phyloP scores from a whole-genome alignment of 2,888 invertebrate species.

The Stegophylla sp. region DNA sequence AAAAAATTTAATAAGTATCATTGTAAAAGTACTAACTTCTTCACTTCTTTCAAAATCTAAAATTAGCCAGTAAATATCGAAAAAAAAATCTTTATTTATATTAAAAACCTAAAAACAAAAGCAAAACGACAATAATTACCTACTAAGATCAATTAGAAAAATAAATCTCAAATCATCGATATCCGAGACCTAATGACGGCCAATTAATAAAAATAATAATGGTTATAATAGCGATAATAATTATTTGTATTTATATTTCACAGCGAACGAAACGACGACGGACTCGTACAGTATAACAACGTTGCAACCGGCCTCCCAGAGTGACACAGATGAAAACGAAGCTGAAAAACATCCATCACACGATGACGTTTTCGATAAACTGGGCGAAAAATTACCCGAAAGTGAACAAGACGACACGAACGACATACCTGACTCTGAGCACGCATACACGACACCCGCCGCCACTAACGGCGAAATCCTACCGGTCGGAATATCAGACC shows the following conservation, averaged over 20 bases:
- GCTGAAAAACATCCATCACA: constrained; percentile 52
- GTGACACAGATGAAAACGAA: constrained; percentile 51
- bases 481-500: background rate
- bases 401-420: constrained; percentile 52
- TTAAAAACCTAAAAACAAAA: too few relatives aligned
- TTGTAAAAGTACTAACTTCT: too few relatives aligned
- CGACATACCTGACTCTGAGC: constrained; percentile 4
- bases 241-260: background rate
- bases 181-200: too few relatives aligned
- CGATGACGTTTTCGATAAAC: constrained; percentile 60
- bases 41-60: too few relatives aligned
- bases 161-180: too few relatives aligned
- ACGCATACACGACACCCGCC: background rate
- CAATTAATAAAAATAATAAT: too few relatives aligned
- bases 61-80: too few relatives aligned
- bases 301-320: constrained; percentile 58
- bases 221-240: too few relatives aligned
- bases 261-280: constrained; percentile 60
- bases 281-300: constrained; percentile 61
- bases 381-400: constrained; percentile 61
- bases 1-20: too few relatives aligned
- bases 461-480: background rate
- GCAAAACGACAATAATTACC: too few relatives aligned
- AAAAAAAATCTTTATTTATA: too few relatives aligned
- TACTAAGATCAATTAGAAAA: too few relatives aligned